phyloP scores from a whole-genome alignment of 1,140 invertebrate species.

The Brachionus calyciflorus region DNA sequence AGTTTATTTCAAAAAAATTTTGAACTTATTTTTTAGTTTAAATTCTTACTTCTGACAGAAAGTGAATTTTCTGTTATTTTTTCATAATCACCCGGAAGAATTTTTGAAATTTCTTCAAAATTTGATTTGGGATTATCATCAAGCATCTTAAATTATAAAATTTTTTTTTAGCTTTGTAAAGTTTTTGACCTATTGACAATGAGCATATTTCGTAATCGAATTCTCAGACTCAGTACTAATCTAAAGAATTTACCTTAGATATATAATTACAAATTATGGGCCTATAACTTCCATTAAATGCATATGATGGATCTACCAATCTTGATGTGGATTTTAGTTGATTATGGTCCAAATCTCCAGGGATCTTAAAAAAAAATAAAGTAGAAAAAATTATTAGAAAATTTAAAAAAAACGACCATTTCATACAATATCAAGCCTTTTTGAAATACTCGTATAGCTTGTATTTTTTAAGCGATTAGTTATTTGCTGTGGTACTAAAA shows the following conservation, averaged over 20 bases:
- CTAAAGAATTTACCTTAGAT: slow-evolving; percentile 15
- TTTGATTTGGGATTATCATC: slow-evolving; percentile 18
- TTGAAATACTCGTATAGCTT: not conserved
- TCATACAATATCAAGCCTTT: slow-evolving; percentile 45
- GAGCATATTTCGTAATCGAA: no score
- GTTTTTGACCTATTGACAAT: not conserved
- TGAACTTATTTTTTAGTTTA: no score
- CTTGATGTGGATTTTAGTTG: slow-evolving; percentile 26
- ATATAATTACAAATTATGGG: slow-evolving; percentile 42
- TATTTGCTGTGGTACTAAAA: slow-evolving; percentile 18
- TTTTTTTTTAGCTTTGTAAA: not conserved
- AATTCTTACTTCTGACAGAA: slow-evolving; percentile 3
- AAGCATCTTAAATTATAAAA: not conserved
- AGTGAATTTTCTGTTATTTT: not conserved
- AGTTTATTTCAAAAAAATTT: no score
- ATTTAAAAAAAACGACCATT: no score
- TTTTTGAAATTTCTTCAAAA: slow-evolving; percentile 35
- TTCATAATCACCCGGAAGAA: slow-evolving; percentile 37
- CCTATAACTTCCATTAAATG: slow-evolving; percentile 42
- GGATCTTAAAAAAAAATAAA: slow-evolving; percentile 4
- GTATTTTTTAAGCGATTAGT: not conserved
- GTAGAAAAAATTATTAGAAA: not conserved
- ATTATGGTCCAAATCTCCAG: not conserved
- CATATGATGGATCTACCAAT: slow-evolving; percentile 29
- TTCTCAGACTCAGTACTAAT: no score